Base-by-base conservation (phyloP, 2,797 vertebrate species). In the Acridotheres tristis region DNA sequence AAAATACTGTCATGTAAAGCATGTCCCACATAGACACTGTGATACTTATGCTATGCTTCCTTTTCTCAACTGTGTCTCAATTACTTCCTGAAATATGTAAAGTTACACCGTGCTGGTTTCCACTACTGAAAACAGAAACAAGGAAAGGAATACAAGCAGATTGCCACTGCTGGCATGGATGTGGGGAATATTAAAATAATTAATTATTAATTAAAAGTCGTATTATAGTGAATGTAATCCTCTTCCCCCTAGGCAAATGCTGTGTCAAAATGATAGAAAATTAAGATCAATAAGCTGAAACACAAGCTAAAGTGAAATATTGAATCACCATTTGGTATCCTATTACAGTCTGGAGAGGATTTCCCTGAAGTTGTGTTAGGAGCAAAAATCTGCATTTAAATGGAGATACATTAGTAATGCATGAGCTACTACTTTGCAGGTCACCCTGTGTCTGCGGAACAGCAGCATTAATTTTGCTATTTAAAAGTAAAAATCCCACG, bases 331-430 rank as follows among this genome's bases (percentile, higher is more conserved):
- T 94, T 97, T 95, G 76, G 66, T 94, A n/a, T 62, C 63, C 74
- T 89, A 89, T 92, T 91, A 81, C 38, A 73, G 59, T 96, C 85
- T 93, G 74, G 54, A 95, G 75, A 95, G 80, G 80, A 95, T 96
- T 97, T 95, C 93, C 72, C 95, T 95, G 58, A 97, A 97, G 91
- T 94, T 89, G 71, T 88, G 48, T 79, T 83, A 71, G 92, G 59
- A 96, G 80, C 74, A 88, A 93, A 96, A 95, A 95, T 95, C 93
- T 96, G 91, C 96, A 96, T 96, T 96, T 96, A 93, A 95, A 96
- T 96, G 67, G 87, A 83, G 67, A 57, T 74, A 79, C 38, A 90
- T 94, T 95, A 96, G 92, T 79, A 88, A 96, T 26, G 43, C 85
- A 91, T 73, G 81, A 96, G 86, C 29, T 79, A 47, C 72, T 77